Percentiles rank a stretch among this genome's conserved stretches.
These are phyloP conservation scores for Hofmannophila pseudospretella DNA, from an alignment of 2,888 invertebrate species.

Conservation along the genomic window DNA sequence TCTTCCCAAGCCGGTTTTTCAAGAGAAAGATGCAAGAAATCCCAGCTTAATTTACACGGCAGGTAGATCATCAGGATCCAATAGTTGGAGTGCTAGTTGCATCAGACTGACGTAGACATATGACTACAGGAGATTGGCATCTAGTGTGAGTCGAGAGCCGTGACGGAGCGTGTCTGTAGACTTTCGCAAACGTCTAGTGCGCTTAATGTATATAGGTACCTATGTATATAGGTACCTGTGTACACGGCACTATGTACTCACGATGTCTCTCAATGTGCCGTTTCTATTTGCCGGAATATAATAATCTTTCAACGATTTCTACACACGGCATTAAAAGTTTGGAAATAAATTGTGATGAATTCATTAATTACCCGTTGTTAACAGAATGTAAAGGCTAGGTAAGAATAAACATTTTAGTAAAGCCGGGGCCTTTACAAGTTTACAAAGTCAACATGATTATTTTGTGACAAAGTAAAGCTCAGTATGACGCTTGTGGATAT, in stretches of 20 bases:
- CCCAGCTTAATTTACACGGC: background rate
- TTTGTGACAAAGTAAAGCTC: slow-evolving; percentile 8
- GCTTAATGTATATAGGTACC: no score
- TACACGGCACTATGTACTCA: slow-evolving; percentile 18
- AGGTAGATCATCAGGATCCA: slow-evolving; percentile 1
- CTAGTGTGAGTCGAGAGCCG: slow-evolving; percentile 45
- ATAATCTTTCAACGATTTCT: slow-evolving; percentile 12
- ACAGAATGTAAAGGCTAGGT: slow-evolving; percentile 6
- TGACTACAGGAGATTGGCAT: slow-evolving; percentile 56
- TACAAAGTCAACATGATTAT: slow-evolving; percentile 10
- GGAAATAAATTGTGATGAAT: slow-evolving; percentile 10
- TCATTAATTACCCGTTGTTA: slow-evolving; percentile 11
- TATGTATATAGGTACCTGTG: no score
- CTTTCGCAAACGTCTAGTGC: slow-evolving; percentile 57
- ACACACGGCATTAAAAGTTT: slow-evolving; percentile 5
- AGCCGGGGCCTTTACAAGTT: slow-evolving; percentile 6
- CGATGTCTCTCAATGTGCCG: slow-evolving; percentile 13
- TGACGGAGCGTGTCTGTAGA: slow-evolving; percentile 54
- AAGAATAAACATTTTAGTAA: slow-evolving; percentile 10
- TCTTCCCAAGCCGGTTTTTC: no score
- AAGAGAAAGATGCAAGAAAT: no score
- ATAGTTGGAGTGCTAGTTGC: slow-evolving; percentile 27
- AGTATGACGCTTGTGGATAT: slow-evolving; percentile 5
- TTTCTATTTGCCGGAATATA: slow-evolving; percentile 13
- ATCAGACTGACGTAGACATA: slow-evolving; percentile 55